Evolutionary conservation across 2,888 invertebrate genomes (phyloP), one percentile per base, ranked within the genome.

Genomic region (Rosalia funebris): DNA sequence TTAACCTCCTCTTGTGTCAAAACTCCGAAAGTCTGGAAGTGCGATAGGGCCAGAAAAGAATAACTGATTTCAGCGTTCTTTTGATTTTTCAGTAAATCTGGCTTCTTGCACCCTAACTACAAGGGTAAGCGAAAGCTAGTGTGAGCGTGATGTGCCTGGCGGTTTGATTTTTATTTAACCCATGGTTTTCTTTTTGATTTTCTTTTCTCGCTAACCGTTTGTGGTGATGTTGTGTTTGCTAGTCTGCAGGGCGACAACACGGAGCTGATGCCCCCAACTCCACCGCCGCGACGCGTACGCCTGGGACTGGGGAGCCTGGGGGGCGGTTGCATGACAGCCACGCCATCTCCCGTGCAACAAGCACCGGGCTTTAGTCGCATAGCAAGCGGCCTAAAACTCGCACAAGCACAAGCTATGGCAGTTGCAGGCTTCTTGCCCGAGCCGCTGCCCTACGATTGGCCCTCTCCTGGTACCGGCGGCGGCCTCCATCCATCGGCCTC

Each of bases 401-500:
- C 89, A 67, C 89, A 90, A 81, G 86, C 86, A 54, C 88, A 89
- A 82, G 89, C 89, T 60, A 89, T 90, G 86, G 89, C 89, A 63
- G 86, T 87, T 63, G 88, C 89, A 64, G 88, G 89, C 66, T 87
- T 89, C 79, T 80, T 87, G 74, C 86, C 87, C 48, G 84, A 84
- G 75, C 79, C 75, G 76, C 79, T 62, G 68, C 68, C 66, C 58
- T 62, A 61, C 65, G 65, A 69, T 57, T 65, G 66, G 71, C 69
- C 68, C 52, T 56, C 66, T 60, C 56, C 59, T 63, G 60, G 60
- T 56, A 60, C 56, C 61, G 50, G 68, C 63, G 65, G 68, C 60
- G 65, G 66, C 60, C 67, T 69, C 57, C 70, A 68, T 64, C 65
- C 71, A 62, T 67, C 60, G 46, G 68, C 65, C 63, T 66, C 65